Evolutionary conservation across 2,888 invertebrate species (phyloP).

Genomic region (Baccha elongata): DNA sequence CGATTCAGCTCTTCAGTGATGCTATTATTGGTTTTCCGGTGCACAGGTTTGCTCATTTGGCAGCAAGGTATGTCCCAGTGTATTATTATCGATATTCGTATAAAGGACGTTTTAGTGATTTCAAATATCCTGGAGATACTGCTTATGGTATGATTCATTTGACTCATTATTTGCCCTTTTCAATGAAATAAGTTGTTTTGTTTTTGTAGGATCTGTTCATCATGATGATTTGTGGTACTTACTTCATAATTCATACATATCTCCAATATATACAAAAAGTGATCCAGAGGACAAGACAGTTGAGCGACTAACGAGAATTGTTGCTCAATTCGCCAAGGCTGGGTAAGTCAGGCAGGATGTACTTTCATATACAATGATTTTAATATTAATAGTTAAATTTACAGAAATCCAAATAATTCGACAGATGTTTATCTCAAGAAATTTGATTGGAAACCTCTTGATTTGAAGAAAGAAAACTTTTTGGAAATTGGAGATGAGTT

Average conservation of each 20-base stretch:
- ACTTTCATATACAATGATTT: too few relatives aligned
- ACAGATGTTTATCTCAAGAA: conserved; percentile 76
- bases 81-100: conserved; percentile 86
- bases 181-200: too few relatives aligned
- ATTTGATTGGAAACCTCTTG: conserved; percentile 77
- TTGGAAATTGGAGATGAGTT: conserved; percentile 78
- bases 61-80: conserved; percentile 84
- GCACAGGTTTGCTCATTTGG: conserved; percentile 84
- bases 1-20: conserved; percentile 83
- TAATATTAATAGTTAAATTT: not conserved
- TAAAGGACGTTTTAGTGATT: conserved; percentile 85
- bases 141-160: conserved; percentile 81
- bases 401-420: conserved; percentile 79
- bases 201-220: conserved; percentile 81
- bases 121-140: conserved; percentile 82
- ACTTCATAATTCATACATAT: conserved; percentile 77
- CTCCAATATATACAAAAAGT: conserved; percentile 79
- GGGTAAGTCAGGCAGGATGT: conserved; percentile 75
- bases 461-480: conserved; percentile 74
- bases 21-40: conserved; percentile 84
- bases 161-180: too few relatives aligned
- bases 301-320: conserved; percentile 82
- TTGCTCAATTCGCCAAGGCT: conserved; percentile 81
- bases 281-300: conserved; percentile 82
- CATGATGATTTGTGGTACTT: conserved; percentile 83